These are phyloP conservation scores for Ondatra zibethicus DNA, from an alignment of 2,113 vertebrate species.

Conservation along the genomic window DNA sequence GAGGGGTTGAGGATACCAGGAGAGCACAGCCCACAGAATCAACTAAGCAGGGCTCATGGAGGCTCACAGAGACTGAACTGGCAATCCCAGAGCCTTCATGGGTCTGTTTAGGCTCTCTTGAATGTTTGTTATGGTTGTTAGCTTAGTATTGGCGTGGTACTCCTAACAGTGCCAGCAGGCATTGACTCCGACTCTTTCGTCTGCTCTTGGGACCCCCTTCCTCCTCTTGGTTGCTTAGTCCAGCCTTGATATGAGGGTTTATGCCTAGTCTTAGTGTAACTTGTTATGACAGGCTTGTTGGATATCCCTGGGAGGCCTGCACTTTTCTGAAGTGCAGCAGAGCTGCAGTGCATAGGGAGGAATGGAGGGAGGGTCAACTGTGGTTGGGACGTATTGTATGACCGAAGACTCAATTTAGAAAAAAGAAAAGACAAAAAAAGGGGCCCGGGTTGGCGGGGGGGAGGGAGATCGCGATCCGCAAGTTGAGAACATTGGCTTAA, in stretches of 20 bases:
- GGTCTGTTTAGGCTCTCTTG: neutral
- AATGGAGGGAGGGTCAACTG: neutral
- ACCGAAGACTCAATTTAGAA: neutral
- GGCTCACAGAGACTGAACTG: neutral
- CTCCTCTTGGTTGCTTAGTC: neutral
- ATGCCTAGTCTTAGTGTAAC: neutral
- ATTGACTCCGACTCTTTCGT: neutral
- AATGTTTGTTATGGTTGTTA: neutral
- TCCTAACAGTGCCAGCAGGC: neutral
- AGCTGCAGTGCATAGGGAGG: neutral
- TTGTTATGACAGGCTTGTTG: neutral
- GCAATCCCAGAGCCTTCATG: neutral
- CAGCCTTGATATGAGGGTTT: neutral
- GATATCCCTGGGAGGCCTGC: neutral
- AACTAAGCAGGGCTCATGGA: neutral
- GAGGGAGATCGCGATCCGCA: accelerated
- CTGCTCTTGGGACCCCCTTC: neutral
- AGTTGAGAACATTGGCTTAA: neutral
- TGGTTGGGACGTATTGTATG: too few relatives aligned
- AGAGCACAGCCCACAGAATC: neutral
- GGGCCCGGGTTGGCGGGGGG: too few relatives aligned
- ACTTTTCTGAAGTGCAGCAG: neutral
- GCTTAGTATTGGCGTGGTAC: neutral
- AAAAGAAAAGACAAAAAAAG: too few relatives aligned
- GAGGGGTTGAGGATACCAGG: neutral